Base-by-base conservation (phyloP, 1,140 invertebrate genomes). In the Lordiphosa stackelbergi region DNA sequence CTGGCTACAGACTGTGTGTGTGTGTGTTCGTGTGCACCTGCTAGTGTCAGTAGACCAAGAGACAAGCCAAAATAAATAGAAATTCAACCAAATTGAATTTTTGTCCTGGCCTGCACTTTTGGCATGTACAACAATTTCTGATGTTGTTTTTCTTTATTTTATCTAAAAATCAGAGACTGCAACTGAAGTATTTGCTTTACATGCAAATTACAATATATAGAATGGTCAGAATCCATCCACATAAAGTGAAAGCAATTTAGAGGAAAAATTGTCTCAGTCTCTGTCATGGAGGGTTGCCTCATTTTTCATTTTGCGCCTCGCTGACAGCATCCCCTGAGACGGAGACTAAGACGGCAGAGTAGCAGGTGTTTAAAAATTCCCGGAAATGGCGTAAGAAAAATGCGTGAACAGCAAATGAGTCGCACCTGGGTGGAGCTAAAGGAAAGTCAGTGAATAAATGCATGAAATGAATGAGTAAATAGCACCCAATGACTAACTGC, bases 381-480 rank as follows among this genome's bases (percentile, higher is more conserved):
- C 42, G 49, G 45, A 16, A 51, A 53, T 49, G 68, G 58, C 51
- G 34, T 46, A 69, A 53, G 66, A 56, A 57, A 73, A 75, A 75
- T 66, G 66, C 70, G 60, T 70, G 42, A 65, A 61, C 53, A 53
- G 53, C 62, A 75, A 81, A 79, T 74, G 71, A 81, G 70, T 71
- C 55, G 54, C 74, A 81, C 75, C 75, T 70, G 73, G 34, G 48
- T 8, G 4, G 35, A 51, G 34, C 35, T 43, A 12, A 37, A 5
- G 10, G 12, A 38, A 68, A 61, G 69, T 73, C 70, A 74, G 66
- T 78, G 75, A 79, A 78, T 78, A 78, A 81, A 79, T 79, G 66
- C 70, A 79, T 79, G 74, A 79, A 79, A 79, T 79, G 74, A 79
- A 79, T 79, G 66, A 79, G 66, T 79, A 79, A 78, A 78, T 78